Evolutionary conservation across 2,797 vertebrate species (phyloP).

Genomic region (Passerculus sandwichensis): DNA sequence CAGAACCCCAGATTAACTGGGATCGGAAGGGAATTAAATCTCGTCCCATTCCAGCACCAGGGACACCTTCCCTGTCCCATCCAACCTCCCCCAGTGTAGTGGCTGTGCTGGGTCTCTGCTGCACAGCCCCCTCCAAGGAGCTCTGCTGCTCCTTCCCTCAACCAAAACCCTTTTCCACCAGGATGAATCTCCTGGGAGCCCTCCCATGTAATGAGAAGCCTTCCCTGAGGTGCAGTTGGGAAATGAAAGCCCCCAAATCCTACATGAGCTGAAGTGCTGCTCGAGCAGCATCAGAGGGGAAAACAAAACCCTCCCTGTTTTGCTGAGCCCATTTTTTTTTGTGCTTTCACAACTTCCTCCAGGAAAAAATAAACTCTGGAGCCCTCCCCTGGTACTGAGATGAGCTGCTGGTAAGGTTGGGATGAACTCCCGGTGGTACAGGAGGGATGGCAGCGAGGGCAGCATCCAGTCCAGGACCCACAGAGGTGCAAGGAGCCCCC

Average conservation of each 20-base stretch:
- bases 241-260: background rate
- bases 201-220: background rate
- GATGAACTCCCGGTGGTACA: background rate
- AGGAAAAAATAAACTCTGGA: background rate
- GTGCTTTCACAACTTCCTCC: background rate
- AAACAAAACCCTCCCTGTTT: background rate
- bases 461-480: background rate
- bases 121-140: background rate
- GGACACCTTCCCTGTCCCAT: background rate
- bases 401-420: rapidly evolving
- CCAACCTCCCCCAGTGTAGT: background rate
- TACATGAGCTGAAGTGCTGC: background rate
- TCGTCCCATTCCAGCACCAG: rapidly evolving
- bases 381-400: background rate
- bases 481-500: rapidly evolving
- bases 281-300: background rate
- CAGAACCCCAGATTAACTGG: background rate
- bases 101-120: background rate
- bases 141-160: background rate
- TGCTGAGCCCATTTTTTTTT: background rate
- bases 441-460: background rate
- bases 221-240: background rate
- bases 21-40: background rate
- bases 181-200: background rate
- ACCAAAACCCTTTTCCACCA: background rate